Percentiles rank a stretch among this genome's conserved stretches.
Conservation (phyloP, 2,113 vertebrate genomes). For the Condylura cristata region DNA sequence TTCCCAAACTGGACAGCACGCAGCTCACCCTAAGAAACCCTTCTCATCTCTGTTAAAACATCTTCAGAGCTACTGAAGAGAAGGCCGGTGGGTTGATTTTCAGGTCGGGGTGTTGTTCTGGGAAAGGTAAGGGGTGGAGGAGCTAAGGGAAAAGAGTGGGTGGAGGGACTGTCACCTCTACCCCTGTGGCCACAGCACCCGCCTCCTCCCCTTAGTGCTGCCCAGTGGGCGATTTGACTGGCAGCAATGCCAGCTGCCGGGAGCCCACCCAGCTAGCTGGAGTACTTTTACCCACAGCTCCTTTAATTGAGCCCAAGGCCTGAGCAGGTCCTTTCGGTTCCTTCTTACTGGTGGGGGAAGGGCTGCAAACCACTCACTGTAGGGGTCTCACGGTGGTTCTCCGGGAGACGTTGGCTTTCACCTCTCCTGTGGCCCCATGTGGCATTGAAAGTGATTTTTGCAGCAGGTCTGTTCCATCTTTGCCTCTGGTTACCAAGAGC, state of each 20-base stretch:
- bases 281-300: neutral
- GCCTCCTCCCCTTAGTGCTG: neutral
- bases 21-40: slow-evolving; percentile 63
- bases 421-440: neutral
- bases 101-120: slow-evolving; percentile 36
- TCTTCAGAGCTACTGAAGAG: slow-evolving; percentile 53
- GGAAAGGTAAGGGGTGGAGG: neutral
- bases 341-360: neutral
- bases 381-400: neutral
- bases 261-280: neutral
- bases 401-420: neutral
- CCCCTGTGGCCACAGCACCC: neutral
- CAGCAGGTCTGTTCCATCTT: neutral
- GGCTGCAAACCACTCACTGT: neutral
- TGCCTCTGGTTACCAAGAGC: neutral
- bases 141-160: neutral
- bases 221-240: neutral
- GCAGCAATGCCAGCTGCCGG: neutral
- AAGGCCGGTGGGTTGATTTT: slow-evolving; percentile 43
- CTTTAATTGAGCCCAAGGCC: neutral
- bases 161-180: neutral
- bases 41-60: slow-evolving; percentile 75
- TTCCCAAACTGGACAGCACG: slow-evolving; percentile 62
- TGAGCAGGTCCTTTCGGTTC: neutral
- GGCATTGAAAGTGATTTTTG: neutral